Base-by-base conservation (phyloP, 2,797 vertebrate genomes). In the Nyctalus aviator region DNA sequence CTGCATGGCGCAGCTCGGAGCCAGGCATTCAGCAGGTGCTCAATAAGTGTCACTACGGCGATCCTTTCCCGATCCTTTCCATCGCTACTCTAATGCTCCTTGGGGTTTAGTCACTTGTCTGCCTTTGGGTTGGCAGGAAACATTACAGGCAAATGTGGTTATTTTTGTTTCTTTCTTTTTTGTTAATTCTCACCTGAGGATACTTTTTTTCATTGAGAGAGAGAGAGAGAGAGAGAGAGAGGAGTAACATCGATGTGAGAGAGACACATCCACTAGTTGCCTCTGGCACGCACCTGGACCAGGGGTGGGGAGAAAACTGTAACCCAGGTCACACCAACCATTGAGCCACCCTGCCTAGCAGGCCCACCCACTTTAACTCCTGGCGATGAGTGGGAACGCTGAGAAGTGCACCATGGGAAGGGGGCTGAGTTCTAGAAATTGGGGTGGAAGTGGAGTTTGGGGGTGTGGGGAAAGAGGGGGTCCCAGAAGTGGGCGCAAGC, bases 251-350 rank as follows among this genome's bases (percentile, higher is more conserved):
- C 37, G 37, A 41, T 41, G 37, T 41, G 37, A 41, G 37, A 41
- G 37, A 41, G 37, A 41, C 6, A 41, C 44, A 55, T 23, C 55
- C 9, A 55, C 55, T 55, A 55, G 53, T 55, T 55, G 53, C 53
- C 15, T 44, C 44, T 2, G 9, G 2, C 44, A 44, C 1, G 9
- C 44, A 44, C 53, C 53, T 0, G 3, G 55, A 11, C 55, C 4
- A 12, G 57, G 57, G 57, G 23, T 59, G 57, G 23, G 10, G 23
- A 59, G 57, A 27, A 59, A 59, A 59, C 57, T 59, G 25, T 27
- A 59, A 59, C 57, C 23, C 25, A 59, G 57, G 57, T 59, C 6
- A 59, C 11, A 27, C 25, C 25, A 25, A 59, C 57, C 57, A 59
- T 25, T 27, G 57, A 6, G 11, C 25, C 57, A 27, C 57, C 25